phyloP scores from a whole-genome alignment of 1,140 invertebrate species.

The Solenopsis invicta region DNA sequence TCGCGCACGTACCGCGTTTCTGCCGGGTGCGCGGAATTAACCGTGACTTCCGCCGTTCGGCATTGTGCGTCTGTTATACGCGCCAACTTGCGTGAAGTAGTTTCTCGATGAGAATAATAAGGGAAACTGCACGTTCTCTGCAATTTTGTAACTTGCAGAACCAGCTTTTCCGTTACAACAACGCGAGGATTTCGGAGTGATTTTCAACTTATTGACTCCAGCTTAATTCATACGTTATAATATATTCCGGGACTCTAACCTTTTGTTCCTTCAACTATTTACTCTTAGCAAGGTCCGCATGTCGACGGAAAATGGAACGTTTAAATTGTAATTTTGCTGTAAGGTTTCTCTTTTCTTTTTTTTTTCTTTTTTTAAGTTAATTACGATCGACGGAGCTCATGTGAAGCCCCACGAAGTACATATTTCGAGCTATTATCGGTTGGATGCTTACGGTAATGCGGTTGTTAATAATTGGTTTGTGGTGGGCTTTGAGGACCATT shows the following conservation, averaged over 20 bases:
- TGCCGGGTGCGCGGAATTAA: constrained; percentile 36
- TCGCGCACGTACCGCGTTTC: neutral
- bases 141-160: neutral
- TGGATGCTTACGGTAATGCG: neutral
- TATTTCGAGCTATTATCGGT: constrained; percentile 4
- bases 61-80: constrained; percentile 14
- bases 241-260: neutral
- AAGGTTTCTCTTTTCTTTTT: neutral
- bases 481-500: neutral
- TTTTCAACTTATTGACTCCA: too few relatives aligned
- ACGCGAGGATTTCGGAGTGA: neutral
- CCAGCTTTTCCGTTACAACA: constrained; percentile 5
- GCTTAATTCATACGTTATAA: neutral
- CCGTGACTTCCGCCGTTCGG: neutral
- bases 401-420: neutral
- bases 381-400: neutral
- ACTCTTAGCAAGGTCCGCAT: neutral
- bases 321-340: constrained; percentile 1
- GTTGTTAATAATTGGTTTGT: constrained; percentile 33
- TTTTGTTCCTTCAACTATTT: constrained; percentile 11
- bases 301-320: neutral
- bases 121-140: neutral
- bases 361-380: neutral
- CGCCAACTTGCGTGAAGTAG: neutral
- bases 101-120: neutral